phyloP scores from a whole-genome alignment of 2,797 vertebrate genomes.

The Chaunax sp. region DNA sequence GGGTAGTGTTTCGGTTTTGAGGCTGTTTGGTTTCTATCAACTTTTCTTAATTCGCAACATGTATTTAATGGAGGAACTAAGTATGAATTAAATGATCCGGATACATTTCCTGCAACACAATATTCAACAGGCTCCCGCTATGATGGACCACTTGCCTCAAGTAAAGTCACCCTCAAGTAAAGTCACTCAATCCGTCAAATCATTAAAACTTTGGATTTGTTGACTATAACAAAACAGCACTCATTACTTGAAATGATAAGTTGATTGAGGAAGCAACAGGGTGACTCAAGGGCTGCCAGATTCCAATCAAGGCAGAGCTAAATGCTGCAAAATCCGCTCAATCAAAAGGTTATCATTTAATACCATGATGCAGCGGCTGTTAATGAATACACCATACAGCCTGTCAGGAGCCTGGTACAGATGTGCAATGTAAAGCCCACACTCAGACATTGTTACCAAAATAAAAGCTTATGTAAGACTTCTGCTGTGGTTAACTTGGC shows the following conservation, averaged over 20 bases:
- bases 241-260: conserved; percentile 17
- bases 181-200: background rate
- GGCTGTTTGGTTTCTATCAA: too few relatives aligned
- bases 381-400: background rate
- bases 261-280: conserved; percentile 52
- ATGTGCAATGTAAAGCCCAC: background rate
- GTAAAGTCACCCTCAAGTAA: too few relatives aligned
- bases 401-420: conserved; percentile 2
- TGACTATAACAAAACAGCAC: conserved; percentile 37
- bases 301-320: conserved; percentile 17
- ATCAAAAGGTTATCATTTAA: background rate
- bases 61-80: too few relatives aligned
- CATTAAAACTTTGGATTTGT: conserved; percentile 29
- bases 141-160: too few relatives aligned
- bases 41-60: too few relatives aligned
- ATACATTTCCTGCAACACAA: too few relatives aligned
- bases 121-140: too few relatives aligned
- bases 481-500: conserved; percentile 28
- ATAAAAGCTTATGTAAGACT: conserved; percentile 15
- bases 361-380: background rate
- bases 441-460: background rate
- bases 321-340: background rate
- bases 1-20: too few relatives aligned
- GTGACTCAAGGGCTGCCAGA: conserved; percentile 12
- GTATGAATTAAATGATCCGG: too few relatives aligned